A percentile compares a stretch with the other conserved stretches of the same genome.
These are phyloP conservation scores for Chondrosia reniformis DNA, from an alignment of 37 sponge, comb jelly and placozoan species.

Conservation along the genomic window DNA sequence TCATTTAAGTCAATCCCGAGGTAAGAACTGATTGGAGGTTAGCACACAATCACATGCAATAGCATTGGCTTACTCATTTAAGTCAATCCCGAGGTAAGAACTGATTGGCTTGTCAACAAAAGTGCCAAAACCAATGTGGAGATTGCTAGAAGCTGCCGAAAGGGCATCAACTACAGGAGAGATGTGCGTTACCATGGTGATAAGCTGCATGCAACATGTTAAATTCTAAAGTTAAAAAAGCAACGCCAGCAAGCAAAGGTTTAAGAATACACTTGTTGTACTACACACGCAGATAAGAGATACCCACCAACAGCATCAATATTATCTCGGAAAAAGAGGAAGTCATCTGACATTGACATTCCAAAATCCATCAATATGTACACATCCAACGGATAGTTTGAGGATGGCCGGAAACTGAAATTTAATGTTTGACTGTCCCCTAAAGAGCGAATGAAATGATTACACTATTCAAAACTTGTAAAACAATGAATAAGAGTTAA, in stretches of 20 bases:
- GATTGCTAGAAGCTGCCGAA: constrained; percentile 11
- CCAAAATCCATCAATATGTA: constrained; percentile 87
- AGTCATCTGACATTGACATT: constrained; percentile 66
- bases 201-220: too few species aligned
- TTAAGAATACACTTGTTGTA: background rate
- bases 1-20: too few species aligned
- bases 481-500: too few species aligned
- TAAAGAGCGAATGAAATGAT: constrained; percentile 1
- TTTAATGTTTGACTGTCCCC: constrained; percentile 50
- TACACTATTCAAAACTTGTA: too few species aligned
- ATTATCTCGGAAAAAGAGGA: constrained; percentile 52
- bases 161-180: constrained; percentile 31
- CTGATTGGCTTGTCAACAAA: constrained; percentile 51
- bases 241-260: background rate
- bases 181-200: background rate
- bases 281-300: background rate
- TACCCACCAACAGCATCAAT: constrained; percentile 55
- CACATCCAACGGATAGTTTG: constrained; percentile 75
- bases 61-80: too few species aligned
- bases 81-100: constrained; percentile 33
- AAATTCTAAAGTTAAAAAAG: too few species aligned
- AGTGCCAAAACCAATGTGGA: constrained; percentile 1
- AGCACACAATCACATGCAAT: too few species aligned
- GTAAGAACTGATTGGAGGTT: too few species aligned
- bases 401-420: constrained; percentile 62